Conservation (phyloP, 2,888 invertebrate genomes). For the Crematogaster levior region DNA sequence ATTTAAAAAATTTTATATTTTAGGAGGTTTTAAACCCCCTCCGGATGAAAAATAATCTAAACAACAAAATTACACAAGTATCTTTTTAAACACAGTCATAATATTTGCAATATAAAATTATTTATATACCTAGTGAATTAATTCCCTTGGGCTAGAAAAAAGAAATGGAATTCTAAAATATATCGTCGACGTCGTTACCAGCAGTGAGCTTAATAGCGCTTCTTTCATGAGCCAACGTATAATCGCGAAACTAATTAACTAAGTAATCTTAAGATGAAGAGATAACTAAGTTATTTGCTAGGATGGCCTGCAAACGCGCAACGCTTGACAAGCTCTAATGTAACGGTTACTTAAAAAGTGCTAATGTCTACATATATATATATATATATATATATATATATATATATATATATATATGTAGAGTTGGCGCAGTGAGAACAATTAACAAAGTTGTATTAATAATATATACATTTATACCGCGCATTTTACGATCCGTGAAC, state of each 20-base stretch:
- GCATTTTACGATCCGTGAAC: constrained; percentile 23
- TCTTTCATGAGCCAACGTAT: constrained; percentile 56
- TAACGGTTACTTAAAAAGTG: constrained; percentile 43
- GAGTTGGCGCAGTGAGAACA: not conserved
- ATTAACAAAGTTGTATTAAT: constrained; percentile 38
- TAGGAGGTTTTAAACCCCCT: not conserved
- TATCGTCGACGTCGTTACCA: constrained; percentile 64
- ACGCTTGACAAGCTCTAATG: constrained; percentile 34
- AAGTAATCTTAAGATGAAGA: constrained; percentile 64
- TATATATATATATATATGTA: not conserved
- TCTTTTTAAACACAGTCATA: constrained; percentile 1
- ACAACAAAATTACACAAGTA: not conserved
- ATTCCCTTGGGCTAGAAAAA: not conserved
- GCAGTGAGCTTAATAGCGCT: constrained; percentile 70
- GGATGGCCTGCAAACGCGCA: constrained; percentile 39
- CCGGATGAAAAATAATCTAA: too few species aligned
- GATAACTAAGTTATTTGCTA: constrained; percentile 58
- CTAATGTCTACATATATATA: constrained; percentile 16
- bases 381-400: too few species aligned
- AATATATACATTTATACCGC: constrained; percentile 23
- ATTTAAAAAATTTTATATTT: not conserved
- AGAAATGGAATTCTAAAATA: constrained; percentile 41
- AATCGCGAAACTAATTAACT: constrained; percentile 70
- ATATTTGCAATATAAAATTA: not conserved
- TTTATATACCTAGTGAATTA: constrained; percentile 9